Base-by-base conservation (phyloP, 2,113 vertebrate genomes). In the Lontra canadensis region DNA sequence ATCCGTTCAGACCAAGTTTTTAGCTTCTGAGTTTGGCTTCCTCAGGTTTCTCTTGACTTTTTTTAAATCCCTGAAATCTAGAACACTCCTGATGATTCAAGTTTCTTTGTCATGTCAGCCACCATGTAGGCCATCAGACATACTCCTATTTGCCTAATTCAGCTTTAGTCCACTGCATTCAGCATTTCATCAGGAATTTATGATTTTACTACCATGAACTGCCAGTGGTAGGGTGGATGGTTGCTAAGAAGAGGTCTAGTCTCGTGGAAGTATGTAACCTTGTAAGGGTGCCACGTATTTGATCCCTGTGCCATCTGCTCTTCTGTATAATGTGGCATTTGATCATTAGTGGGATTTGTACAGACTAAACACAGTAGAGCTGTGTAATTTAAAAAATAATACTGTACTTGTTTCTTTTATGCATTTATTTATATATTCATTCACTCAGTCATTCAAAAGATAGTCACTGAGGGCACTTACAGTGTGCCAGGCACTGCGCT, bases 31-130 rank as follows among this genome's bases (percentile, higher is more conserved):
- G 17, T 34, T 76, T 96, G 84, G 39, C 1, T 84, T 85, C 21
- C 63, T 52, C 39, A 44, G 18, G 42, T 39, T 85, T 90, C 94
- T 95, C 44, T 69, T 73, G 39, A 67, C 78, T 61, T 67, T 86
- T 57, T 90, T 65, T 2, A 91, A 97, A 52, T 67, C 20, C 39
- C 3, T 39, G 47, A 88, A 71, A 59, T 81, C 21, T 89, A 15
- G 67, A 76, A 80, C 6, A 67, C 11, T 74, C 25, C 15, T 6
- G 26, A 80, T 73, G 47, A 78, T 86, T 61, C 8, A 88, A 74
- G 14, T 49, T 96, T 96, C 42, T 90, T 21, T 82, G 95, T 95
- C 76, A 6, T 14, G 78, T 91, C 86, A 79, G 71, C 42, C 14
- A 78, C 15, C 23, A 63, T 18, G 0, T 10, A 76, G 69, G 42